phyloP scores from a whole-genome alignment of 2,113 vertebrate species.

The Chlamydotis undulata region DNA sequence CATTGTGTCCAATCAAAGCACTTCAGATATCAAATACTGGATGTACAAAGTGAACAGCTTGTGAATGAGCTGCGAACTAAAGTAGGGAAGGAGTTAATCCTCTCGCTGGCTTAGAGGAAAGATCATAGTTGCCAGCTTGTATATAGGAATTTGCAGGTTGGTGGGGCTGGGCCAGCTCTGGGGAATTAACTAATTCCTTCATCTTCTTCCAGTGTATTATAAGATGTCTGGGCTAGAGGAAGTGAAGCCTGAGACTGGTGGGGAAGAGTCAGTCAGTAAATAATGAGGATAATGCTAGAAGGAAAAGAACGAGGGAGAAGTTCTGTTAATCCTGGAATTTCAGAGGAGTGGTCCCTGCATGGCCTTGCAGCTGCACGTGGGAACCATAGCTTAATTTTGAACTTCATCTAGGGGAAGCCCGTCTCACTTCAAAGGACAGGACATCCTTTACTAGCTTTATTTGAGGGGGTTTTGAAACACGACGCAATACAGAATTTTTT shows the following conservation, averaged over 20 bases:
- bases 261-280: slow-evolving; percentile 49
- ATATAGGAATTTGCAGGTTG: slow-evolving; percentile 66
- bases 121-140: slow-evolving; percentile 65
- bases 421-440: neutral
- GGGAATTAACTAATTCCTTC: slow-evolving; percentile 71
- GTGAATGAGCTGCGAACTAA: slow-evolving; percentile 41
- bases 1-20: neutral
- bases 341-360: neutral
- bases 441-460: neutral
- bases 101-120: slow-evolving; percentile 60
- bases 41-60: slow-evolving; percentile 54
- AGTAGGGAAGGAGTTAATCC: slow-evolving; percentile 68
- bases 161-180: slow-evolving; percentile 58
- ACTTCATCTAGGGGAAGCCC: neutral
- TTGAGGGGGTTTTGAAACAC: neutral
- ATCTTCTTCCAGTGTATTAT: slow-evolving; percentile 65
- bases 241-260: slow-evolving; percentile 37
- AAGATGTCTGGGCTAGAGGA: slow-evolving; percentile 51
- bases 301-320: slow-evolving; percentile 30
- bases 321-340: slow-evolving; percentile 10
- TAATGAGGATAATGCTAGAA: slow-evolving; percentile 43
- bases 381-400: neutral
- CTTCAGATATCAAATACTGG: slow-evolving; percentile 1
- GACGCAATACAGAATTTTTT: neutral
- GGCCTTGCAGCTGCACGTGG: neutral